Evolutionary conservation across 2,888 invertebrate species (phyloP).

Genomic region (Arrhopalites spinosus): DNA sequence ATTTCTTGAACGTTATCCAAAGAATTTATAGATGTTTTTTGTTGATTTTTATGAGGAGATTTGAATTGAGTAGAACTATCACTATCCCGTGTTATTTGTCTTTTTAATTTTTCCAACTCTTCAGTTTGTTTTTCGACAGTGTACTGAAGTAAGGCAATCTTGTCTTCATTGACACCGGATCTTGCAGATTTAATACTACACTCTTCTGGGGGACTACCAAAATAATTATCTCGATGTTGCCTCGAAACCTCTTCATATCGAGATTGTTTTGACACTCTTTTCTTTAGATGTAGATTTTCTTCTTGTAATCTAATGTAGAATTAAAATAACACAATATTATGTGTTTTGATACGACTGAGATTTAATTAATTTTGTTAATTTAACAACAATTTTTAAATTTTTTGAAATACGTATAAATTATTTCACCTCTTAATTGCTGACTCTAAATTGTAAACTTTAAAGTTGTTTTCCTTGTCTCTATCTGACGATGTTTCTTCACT

Average conservation of each 20-base stretch:
- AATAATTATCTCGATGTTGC: not conserved
- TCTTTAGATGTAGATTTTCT: conserved; percentile 16
- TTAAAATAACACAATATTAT: not conserved
- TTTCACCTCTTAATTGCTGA: not conserved
- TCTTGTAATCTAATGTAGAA: conserved; percentile 8
- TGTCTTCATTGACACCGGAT: conserved; percentile 37
- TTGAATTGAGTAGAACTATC: not conserved
- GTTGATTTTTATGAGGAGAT: not conserved
- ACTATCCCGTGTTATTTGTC: conserved; percentile 4
- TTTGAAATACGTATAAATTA: not conserved
- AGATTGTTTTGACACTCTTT: conserved; percentile 2
- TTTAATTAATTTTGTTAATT: no score
- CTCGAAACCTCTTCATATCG: not conserved
- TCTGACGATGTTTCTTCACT: conserved; percentile 12
- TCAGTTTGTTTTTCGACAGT: conserved; percentile 49
- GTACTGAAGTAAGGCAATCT: conserved; percentile 49
- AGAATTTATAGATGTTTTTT: not conserved
- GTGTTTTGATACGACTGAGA: not conserved
- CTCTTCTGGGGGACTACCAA: not conserved
- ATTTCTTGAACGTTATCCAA: not conserved
- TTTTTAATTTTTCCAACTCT: conserved; percentile 46
- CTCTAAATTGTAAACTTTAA: conserved; percentile 8
- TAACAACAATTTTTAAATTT: not conserved
- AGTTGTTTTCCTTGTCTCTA: no score
- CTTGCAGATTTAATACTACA: not conserved